A percentile compares a stretch with the other conserved stretches of the same genome.
Conservation (phyloP, 1,140 invertebrate species). For the Temnothorax nylanderi region DNA sequence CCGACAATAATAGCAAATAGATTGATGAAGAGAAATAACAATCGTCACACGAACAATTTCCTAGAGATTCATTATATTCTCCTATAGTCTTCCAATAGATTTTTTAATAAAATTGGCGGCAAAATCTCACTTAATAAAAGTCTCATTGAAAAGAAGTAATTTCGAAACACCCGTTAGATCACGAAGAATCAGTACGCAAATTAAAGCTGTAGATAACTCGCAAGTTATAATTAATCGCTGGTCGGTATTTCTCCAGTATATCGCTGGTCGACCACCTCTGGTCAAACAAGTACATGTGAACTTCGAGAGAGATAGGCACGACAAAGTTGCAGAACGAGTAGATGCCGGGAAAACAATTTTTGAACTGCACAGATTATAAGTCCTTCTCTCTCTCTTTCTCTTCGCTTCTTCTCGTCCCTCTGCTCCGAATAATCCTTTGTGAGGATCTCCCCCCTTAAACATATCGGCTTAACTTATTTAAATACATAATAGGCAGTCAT, state of each 20-base stretch:
- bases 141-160: not conserved
- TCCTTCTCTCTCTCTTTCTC: not conserved
- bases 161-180: slow-evolving; percentile 1
- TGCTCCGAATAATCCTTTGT: not conserved
- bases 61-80: not conserved
- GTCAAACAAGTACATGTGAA: slow-evolving; percentile 41
- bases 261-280: slow-evolving; percentile 27
- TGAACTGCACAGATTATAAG: not conserved
- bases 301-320: slow-evolving; percentile 22
- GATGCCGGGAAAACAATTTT: not conserved
- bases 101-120: not conserved
- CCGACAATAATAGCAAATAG: not conserved
- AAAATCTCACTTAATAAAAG: not conserved
- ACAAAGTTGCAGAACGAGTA: slow-evolving; percentile 23
- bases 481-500: not conserved
- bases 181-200: slow-evolving; percentile 12
- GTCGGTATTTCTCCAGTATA: slow-evolving; percentile 30
- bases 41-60: not conserved
- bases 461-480: not conserved
- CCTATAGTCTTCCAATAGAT: too few species aligned
- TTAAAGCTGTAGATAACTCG: slow-evolving; percentile 25
- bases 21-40: not conserved
- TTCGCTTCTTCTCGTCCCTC: not conserved
- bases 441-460: not conserved
- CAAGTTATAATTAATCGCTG: slow-evolving; percentile 35